Conservation (phyloP, 64 coral and sea anemone genomes). For the Pachyseris speciosa region DNA sequence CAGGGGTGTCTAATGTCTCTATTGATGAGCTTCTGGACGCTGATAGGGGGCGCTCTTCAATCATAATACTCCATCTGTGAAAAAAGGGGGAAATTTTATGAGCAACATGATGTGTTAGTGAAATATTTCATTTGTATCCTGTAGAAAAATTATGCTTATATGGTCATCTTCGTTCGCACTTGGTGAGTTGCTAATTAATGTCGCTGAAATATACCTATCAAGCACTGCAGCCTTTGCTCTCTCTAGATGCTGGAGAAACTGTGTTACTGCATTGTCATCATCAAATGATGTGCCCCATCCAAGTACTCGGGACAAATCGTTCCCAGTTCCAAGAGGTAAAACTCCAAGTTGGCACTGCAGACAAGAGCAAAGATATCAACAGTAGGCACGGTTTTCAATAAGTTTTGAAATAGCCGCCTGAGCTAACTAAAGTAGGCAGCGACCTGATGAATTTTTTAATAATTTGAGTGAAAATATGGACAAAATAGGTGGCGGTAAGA, state of each 20-base stretch:
- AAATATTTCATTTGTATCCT: too few relatives aligned
- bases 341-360: slow-evolving; percentile 93
- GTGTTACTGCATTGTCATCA: slow-evolving; percentile 83
- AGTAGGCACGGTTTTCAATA: too few relatives aligned
- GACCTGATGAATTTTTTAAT: too few relatives aligned
- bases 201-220: slow-evolving; percentile 70
- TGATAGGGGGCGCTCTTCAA: slow-evolving; percentile 70
- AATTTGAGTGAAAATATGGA: too few relatives aligned
- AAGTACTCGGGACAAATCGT: slow-evolving; percentile 95
- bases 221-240: slow-evolving; percentile 93
- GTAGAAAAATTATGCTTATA: too few relatives aligned
- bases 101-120: too few relatives aligned
- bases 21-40: slow-evolving; percentile 73
- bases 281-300: slow-evolving; percentile 94
- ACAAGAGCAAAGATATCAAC: neutral
- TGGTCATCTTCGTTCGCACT: too few relatives aligned
- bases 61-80: slow-evolving; percentile 97
- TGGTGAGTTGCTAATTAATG: neutral
- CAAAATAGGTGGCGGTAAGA: too few relatives aligned
- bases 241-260: slow-evolving; percentile 93
- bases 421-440: too few relatives aligned
- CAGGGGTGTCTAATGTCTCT: slow-evolving; percentile 76
- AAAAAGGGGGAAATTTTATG: neutral
- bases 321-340: slow-evolving; percentile 96
- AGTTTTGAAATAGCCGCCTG: too few relatives aligned